Evolutionary conservation across 2,113 vertebrate species (phyloP), one percentile per base, ranked within the genome.

Genomic region (Cryptotis parvus): DNA sequence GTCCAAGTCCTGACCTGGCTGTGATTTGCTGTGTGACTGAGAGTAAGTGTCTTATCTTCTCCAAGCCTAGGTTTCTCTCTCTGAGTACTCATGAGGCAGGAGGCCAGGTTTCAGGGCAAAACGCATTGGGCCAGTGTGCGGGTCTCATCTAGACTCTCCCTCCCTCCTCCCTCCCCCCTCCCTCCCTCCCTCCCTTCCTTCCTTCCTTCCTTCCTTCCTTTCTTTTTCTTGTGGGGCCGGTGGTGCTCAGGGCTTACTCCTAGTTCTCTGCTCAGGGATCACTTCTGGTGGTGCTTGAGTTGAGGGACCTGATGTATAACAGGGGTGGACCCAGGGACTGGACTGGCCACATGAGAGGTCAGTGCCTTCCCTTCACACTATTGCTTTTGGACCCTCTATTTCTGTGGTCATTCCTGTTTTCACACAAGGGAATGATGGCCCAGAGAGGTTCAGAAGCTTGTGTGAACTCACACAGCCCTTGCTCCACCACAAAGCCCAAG

Each of bases 361-460:
- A 58, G 16, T 58, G 16, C 55, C 20, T 22, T 58, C 55, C 55
- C 18, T 58, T 16, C 18, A 14, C 14, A 7, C 45, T 58, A 22
- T 58, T 18, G 6, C 55, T 58, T n/a, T 18, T 58, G 55, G 55
- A 24, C 55, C 55, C 55, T 58, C 45, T 9, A 49, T 49, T 49
- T 58, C 55, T 58, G 20, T 22, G 7, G 29, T 74, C 33, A 90
- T 63, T 81, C 58, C 79, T 55, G 31, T 73, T 84, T 69, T 43
- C 9, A 73, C 66, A 45, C 5, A 61, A 61, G 31, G 35, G 75
- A 61, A 68, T 39, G 6, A 31, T 91, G 79, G 69, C 58, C 49
- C 84, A 72, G 87, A 94, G 83, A 72, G 5, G 9, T 33, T 77
- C 8, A 72, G 61, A 31, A 74, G 26, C 37, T 83, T 95, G 72